phyloP scores from a whole-genome alignment of 2,888 invertebrate genomes.

The Tipula vernalis region DNA sequence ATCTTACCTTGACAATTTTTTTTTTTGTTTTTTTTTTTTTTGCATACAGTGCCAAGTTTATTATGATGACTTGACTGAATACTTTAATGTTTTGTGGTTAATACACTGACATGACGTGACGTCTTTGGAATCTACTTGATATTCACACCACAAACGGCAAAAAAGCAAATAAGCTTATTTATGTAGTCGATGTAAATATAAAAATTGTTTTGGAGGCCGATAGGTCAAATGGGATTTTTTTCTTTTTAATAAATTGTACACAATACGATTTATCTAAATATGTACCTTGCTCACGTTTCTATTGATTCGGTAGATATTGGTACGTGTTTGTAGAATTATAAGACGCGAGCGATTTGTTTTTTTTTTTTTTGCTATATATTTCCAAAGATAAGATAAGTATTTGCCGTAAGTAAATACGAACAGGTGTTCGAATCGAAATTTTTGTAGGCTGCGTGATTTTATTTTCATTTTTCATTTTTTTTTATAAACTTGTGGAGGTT shows the following conservation, averaged over 20 bases:
- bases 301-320: background rate
- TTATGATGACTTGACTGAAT: background rate
- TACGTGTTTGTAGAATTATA: background rate
- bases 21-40: background rate
- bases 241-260: background rate
- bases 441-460: background rate
- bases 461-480: background rate
- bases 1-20: background rate
- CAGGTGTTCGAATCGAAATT: background rate
- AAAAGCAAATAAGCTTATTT: background rate
- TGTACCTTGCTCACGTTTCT: background rate
- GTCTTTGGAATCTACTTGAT: background rate
- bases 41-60: background rate
- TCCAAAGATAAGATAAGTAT: background rate
- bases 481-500: background rate
- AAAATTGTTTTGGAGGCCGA: background rate
- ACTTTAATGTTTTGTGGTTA: background rate
- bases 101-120: background rate
- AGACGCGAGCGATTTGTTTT: background rate
- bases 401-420: background rate
- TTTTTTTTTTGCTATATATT: background rate
- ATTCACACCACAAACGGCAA: background rate
- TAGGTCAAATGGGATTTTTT: background rate
- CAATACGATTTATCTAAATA: background rate
- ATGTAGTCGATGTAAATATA: background rate